Evolutionary conservation across 2,113 vertebrate genomes (phyloP), one percentile per base, ranked within the genome.

Genomic region (Heterocephalus glaber): DNA sequence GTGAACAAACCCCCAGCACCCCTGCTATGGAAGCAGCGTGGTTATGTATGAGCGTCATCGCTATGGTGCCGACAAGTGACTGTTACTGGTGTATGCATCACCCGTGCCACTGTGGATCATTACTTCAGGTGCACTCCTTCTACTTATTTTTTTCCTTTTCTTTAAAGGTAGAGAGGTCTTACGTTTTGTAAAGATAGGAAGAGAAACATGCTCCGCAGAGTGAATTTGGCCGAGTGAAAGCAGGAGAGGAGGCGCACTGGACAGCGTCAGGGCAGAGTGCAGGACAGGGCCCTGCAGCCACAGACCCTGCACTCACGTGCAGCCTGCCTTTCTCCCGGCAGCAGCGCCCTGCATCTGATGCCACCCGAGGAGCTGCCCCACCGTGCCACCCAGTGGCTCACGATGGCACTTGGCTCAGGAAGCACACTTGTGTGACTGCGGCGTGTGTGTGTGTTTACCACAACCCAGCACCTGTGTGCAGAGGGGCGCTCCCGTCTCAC

Each of bases 231-330:
- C 13, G 1, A 77, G 74, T 28, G 14, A 47, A 47, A 24, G 1
- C 30, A 30, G 14, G 41, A 41, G 20, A 41, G 13, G 11, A 77
- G 28, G 74, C 49, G 0, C 74, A 30, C 14, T 77, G 2, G 13
- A 6, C 74, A 77, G 74, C 6, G 0, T 41, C 30, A 38, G 22
- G 38, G n/a, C n/a, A 2, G 1, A 14, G 26, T 77, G 16, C 49
- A 8, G 33, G 16, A 52, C 26, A 61, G 14, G 9, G 72, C 72
- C 14, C 20, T 6, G 41, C 14, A n/a, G 38, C 72, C 72, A 24
- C 5, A 30, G 17, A 2, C n/a, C 20, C 19, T 20, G 68, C 13
- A 4, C 68, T 30, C 8, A 26, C 0, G 1, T 44, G 4, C 24
- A 13, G 41, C 4, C 5, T 28, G 70, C 44, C 4, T 7, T 11